Evolutionary conservation across 2,888 invertebrate species (phyloP).

Genomic region (Sphecodes monilicornis): DNA sequence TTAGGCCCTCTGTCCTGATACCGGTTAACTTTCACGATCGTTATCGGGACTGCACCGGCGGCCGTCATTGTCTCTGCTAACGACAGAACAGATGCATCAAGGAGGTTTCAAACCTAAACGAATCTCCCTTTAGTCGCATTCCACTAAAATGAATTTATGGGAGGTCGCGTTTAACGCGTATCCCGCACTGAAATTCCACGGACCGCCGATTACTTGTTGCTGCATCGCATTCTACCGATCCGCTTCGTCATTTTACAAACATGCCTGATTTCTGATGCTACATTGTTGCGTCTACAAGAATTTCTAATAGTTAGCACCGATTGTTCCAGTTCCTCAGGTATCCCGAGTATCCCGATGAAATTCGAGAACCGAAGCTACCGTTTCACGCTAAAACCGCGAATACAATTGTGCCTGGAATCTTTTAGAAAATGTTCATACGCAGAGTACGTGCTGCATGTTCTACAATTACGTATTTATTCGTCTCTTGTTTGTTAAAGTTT

Average conservation of each 20-base stretch:
- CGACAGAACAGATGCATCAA: constrained; percentile 32
- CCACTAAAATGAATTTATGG: constrained; percentile 29
- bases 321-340: not conserved
- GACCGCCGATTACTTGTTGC: constrained; percentile 35
- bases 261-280: not conserved
- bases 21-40: constrained; percentile 68
- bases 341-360: not conserved
- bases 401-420: not conserved
- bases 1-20: constrained; percentile 61
- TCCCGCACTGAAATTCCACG: not conserved
- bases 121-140: constrained; percentile 29
- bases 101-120: constrained; percentile 23
- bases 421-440: not conserved
- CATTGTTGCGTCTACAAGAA: not conserved
- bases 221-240: not conserved
- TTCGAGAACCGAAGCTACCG: not conserved
- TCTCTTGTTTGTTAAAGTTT: too few species aligned
- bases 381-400: not conserved
- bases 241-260: not conserved
- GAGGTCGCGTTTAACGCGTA: not conserved
- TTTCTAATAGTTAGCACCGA: not conserved
- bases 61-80: constrained; percentile 42
- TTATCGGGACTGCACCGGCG: constrained; percentile 58
- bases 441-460: not conserved
- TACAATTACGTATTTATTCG: too few species aligned